Conservation (phyloP, 2,888 invertebrate species). For the Frankliniella intonsa region DNA sequence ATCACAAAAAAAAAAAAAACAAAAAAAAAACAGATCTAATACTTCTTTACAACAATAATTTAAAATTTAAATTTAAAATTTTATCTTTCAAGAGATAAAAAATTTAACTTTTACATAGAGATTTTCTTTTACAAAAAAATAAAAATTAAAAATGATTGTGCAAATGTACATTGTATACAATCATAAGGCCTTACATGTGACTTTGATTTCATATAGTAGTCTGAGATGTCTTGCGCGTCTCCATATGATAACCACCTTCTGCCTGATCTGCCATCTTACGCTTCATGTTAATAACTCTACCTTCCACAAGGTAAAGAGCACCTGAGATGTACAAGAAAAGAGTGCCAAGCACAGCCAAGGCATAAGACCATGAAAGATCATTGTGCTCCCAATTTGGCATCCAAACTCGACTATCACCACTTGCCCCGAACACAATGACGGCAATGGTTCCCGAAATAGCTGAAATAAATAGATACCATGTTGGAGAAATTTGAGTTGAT, state of each 20-base stretch:
- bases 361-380: conserved; percentile 91
- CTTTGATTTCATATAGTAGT: conserved; percentile 61
- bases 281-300: conserved; percentile 69
- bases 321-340: conserved; percentile 71
- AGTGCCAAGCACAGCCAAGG: conserved; percentile 75
- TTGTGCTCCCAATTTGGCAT: conserved; percentile 97
- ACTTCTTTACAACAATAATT: neutral
- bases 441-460: conserved; percentile 78
- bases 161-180: neutral
- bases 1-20: neutral
- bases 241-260: conserved; percentile 61
- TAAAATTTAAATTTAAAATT: neutral
- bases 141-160: neutral
- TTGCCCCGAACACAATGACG: conserved; percentile 80
- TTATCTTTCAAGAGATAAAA: neutral
- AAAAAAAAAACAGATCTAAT: neutral
- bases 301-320: conserved; percentile 76
- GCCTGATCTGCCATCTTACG: conserved; percentile 54
- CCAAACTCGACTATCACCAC: conserved; percentile 89
- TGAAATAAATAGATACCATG: conserved; percentile 42
- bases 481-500: conserved; percentile 21
- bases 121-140: neutral
- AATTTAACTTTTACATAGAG: neutral
- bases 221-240: conserved; percentile 61
- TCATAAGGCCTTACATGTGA: neutral